phyloP scores from a whole-genome alignment of 2,113 vertebrate species.

The Coreoperca whiteheadi region DNA sequence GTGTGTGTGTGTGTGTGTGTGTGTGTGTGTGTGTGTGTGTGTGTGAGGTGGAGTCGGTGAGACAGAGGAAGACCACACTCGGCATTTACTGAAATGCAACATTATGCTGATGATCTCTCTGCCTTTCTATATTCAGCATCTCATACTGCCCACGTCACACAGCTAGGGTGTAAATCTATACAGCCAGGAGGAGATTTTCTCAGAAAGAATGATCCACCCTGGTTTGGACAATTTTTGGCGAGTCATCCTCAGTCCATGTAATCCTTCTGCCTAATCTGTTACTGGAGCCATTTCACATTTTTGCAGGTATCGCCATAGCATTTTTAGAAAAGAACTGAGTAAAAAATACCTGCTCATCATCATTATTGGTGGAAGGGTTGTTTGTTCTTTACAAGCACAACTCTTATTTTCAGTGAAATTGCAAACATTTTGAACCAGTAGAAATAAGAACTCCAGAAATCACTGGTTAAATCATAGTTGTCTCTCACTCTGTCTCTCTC shows the following conservation, averaged over 20 bases:
- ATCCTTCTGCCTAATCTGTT: constrained; percentile 63
- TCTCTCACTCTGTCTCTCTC: neutral
- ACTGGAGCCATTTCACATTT: constrained; percentile 50
- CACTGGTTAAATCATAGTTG: neutral
- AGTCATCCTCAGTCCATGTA: constrained; percentile 53
- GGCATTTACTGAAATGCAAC: constrained; percentile 44
- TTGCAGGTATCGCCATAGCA: constrained; percentile 14
- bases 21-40: constrained; percentile 10
- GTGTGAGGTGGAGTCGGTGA: neutral
- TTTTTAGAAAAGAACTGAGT: neutral
- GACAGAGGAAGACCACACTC: constrained; percentile 23
- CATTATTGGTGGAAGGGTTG: neutral
- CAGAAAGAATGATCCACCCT: constrained; percentile 35
- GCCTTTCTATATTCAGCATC: constrained; percentile 31
- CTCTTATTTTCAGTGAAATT: neutral
- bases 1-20: constrained; percentile 16
- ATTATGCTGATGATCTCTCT: constrained; percentile 39
- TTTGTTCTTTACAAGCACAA: neutral
- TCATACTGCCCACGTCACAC: constrained; percentile 7
- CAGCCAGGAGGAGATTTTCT: constrained; percentile 33
- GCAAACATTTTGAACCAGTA: neutral
- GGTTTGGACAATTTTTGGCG: constrained; percentile 48
- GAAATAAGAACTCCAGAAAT: neutral
- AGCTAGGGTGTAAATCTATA: constrained; percentile 16
- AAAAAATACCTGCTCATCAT: constrained; percentile 13